phyloP scores from a whole-genome alignment of 2,797 vertebrate species.

The Danio tinwini region DNA sequence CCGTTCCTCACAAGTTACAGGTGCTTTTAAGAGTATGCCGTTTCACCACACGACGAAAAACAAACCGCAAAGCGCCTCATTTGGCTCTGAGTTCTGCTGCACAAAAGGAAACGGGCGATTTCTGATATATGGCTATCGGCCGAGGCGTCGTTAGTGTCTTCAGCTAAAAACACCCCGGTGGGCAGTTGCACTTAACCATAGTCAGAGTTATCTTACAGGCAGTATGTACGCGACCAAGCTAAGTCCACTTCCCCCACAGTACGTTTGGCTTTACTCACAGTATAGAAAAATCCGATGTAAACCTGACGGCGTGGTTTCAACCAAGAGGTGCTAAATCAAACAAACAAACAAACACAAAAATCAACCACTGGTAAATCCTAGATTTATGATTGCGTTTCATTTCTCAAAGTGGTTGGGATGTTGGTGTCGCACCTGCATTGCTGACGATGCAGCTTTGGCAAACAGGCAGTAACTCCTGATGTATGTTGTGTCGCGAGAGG shows the following conservation, averaged over 20 bases:
- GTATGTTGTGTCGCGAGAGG: slow-evolving; percentile 36
- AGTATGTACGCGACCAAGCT: slow-evolving; percentile 52
- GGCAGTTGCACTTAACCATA: slow-evolving; percentile 39
- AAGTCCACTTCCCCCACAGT: slow-evolving; percentile 55
- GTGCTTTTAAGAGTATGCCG: slow-evolving; percentile 64
- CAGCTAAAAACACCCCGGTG: slow-evolving; percentile 28
- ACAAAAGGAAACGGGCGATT: slow-evolving; percentile 47
- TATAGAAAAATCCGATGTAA: slow-evolving; percentile 59
- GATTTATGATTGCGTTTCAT: slow-evolving; percentile 66
- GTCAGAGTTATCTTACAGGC: slow-evolving; percentile 54
- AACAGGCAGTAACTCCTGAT: slow-evolving; percentile 47
- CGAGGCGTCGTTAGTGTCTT: slow-evolving; percentile 43
- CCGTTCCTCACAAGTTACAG: slow-evolving; percentile 63
- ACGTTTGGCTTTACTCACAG: slow-evolving; percentile 64
- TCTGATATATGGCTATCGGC: slow-evolving; percentile 57
- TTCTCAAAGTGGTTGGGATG: slow-evolving; percentile 61
- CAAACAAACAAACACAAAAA: background rate
- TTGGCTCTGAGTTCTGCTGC: slow-evolving; percentile 60
- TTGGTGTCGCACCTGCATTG: slow-evolving; percentile 48
- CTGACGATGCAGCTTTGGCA: slow-evolving; percentile 57
- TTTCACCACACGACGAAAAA: slow-evolving; percentile 66
- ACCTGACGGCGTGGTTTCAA: slow-evolving; percentile 53
- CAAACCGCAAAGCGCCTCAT: slow-evolving; percentile 59
- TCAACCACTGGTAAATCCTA: slow-evolving; percentile 46
- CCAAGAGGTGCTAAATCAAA: slow-evolving; percentile 60